Base-by-base conservation (phyloP, 2,797 vertebrate genomes). In the Chelon labrosus region DNA sequence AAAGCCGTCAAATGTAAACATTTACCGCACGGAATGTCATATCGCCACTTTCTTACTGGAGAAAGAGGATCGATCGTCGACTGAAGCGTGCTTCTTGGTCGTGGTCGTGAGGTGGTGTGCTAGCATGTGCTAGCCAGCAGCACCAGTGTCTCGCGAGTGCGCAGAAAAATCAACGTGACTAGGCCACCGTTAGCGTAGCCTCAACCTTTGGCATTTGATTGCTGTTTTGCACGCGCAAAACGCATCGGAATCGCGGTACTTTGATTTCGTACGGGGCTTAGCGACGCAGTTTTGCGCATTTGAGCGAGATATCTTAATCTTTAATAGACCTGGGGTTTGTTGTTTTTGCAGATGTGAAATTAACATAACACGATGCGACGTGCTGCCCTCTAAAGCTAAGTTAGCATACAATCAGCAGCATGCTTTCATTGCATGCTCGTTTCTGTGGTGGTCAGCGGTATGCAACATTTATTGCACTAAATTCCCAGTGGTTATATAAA, bases 81-180 rank as follows among this genome's bases (percentile, higher is more conserved):
- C 85, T 52, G 79, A 88, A 85, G 22, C 84, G 90, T 52, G 82
- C 58, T 64, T 80, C 61, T 84, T 66, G 75, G 57, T 83, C 70
- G 78, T 62, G 72, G 53, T 86, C 65, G 82, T 70, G 72, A 66
- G 83, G 51, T 60, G 87, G 13, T 65, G 10, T 47, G 87, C 79
- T 91, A 92, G 73, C 78, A 50, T 80, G 73, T 69, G 84, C 49
- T 86, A 90, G 71, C 84, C 16, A 70, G 71, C 68, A 79, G 55
- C 69, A 13, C 20, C 14, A 9, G 70, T 50, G 74, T 91, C 87
- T 90, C 86, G 87, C 85, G 88, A 90, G 88, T 77, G 63, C 85
- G 90, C 83, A 87, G 79, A 7, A 73, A 83, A 78, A 80, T 91
- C 89, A 91, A 88, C 92, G 91, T 90, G 90, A 93, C 91, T 79